A percentile compares a stretch with the other conserved stretches of the same genome.
Evolutionary conservation across 2,797 vertebrate genomes (phyloP).

Genomic region (Podarcis lilfordi): DNA sequence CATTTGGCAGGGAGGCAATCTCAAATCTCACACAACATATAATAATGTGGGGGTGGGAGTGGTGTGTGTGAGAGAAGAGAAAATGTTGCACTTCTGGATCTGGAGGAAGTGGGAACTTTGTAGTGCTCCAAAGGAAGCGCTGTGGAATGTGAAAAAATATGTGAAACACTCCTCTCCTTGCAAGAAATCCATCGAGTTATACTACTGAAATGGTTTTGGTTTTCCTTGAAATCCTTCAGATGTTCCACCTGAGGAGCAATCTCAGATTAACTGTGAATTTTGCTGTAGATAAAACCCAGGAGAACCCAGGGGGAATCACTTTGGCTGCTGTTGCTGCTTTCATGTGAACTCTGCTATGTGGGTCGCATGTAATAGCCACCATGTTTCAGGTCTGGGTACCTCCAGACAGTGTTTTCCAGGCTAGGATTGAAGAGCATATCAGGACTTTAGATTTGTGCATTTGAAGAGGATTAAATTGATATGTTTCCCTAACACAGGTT

Average conservation of each 20-base stretch:
- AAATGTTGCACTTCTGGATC: slow-evolving; percentile 21
- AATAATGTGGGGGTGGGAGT: not conserved
- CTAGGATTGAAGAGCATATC: no score
- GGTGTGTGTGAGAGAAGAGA: not conserved
- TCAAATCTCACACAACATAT: slow-evolving; percentile 16
- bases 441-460: no score
- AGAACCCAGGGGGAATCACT: not conserved
- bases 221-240: not conserved
- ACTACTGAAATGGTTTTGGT: not conserved
- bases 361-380: not conserved
- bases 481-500: no score
- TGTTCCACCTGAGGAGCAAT: not conserved
- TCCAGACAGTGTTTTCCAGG: no score
- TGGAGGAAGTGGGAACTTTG: slow-evolving; percentile 1
- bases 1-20: slow-evolving; percentile 41
- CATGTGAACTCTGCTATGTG: not conserved
- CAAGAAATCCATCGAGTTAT: not conserved
- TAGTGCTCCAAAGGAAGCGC: slow-evolving; percentile 18
- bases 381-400: not conserved
- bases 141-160: slow-evolving; percentile 31
- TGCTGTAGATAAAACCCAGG: not conserved
- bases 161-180: not conserved
- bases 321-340: not conserved
- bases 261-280: not conserved
- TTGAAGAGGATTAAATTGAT: no score